phyloP scores from a whole-genome alignment of 2,888 invertebrate species.

The Ethmia dodecea region DNA sequence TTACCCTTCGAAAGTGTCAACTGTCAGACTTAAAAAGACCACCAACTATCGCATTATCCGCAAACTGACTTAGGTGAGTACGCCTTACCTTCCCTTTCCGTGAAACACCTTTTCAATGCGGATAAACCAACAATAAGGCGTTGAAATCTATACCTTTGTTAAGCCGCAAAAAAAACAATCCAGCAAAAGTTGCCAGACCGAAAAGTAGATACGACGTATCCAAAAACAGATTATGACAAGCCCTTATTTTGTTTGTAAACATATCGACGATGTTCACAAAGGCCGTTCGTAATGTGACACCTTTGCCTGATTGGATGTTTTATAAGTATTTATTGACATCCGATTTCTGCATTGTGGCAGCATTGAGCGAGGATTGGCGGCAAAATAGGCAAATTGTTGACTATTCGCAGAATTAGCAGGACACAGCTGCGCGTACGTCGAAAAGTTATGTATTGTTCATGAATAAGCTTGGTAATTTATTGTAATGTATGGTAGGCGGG shows the following conservation, averaged over 20 bases:
- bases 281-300: constrained; percentile 67
- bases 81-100: constrained; percentile 55
- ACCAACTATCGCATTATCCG: constrained; percentile 53
- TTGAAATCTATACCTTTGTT: constrained; percentile 69
- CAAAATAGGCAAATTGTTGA: constrained; percentile 69
- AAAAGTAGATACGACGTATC: constrained; percentile 65
- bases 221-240: constrained; percentile 75
- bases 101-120: constrained; percentile 53
- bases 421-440: constrained; percentile 54
- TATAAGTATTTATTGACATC: constrained; percentile 61
- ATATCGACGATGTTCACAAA: constrained; percentile 50
- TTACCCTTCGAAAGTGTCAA: constrained; percentile 51
- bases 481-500: constrained; percentile 23
- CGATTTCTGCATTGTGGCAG: constrained; percentile 51
- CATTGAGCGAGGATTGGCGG: constrained; percentile 46
- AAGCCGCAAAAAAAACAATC: constrained; percentile 50
- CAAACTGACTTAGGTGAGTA: constrained; percentile 33
- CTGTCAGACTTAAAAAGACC: constrained; percentile 54
- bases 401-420: constrained; percentile 32
- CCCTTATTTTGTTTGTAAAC: constrained; percentile 77
- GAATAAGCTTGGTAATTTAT: constrained; percentile 37
- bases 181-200: constrained; percentile 61
- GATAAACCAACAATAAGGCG: constrained; percentile 71
- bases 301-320: constrained; percentile 60
- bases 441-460: constrained; percentile 32